phyloP scores from a whole-genome alignment of 2,888 invertebrate genomes.

The Eugnorisma glareosa region DNA sequence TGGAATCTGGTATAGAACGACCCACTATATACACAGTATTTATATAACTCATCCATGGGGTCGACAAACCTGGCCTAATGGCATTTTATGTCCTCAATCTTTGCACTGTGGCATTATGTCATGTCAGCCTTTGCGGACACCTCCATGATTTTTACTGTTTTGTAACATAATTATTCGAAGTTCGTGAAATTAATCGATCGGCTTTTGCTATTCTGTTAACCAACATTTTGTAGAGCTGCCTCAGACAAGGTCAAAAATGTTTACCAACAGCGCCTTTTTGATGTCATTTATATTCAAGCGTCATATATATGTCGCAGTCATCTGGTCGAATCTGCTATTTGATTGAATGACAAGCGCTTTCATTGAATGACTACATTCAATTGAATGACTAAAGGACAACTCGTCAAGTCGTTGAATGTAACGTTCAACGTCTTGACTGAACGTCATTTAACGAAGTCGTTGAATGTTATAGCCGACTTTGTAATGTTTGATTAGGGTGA shows the following conservation, averaged over 20 bases:
- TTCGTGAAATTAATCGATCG: background rate
- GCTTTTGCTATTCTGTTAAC: background rate
- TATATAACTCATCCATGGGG: background rate
- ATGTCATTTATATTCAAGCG: conserved; percentile 1
- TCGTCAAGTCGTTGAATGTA: no score
- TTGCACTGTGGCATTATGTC: background rate
- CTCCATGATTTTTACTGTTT: background rate
- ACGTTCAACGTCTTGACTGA: no score
- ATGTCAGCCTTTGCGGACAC: background rate
- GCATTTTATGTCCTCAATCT: background rate
- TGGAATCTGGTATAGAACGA: background rate
- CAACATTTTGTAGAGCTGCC: background rate
- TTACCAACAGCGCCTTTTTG: background rate
- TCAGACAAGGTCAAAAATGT: background rate
- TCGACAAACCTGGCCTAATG: background rate
- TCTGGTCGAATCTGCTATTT: no score
- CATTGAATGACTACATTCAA: no score
- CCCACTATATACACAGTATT: no score
- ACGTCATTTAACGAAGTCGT: no score
- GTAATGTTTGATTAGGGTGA: no score
- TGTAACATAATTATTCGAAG: background rate
- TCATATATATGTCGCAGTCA: background rate
- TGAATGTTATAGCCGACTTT: no score
- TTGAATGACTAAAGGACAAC: no score
- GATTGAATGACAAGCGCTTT: no score